Evolutionary conservation across 1,140 invertebrate species (phyloP).

Genomic region (Dendrolimus punctatus): DNA sequence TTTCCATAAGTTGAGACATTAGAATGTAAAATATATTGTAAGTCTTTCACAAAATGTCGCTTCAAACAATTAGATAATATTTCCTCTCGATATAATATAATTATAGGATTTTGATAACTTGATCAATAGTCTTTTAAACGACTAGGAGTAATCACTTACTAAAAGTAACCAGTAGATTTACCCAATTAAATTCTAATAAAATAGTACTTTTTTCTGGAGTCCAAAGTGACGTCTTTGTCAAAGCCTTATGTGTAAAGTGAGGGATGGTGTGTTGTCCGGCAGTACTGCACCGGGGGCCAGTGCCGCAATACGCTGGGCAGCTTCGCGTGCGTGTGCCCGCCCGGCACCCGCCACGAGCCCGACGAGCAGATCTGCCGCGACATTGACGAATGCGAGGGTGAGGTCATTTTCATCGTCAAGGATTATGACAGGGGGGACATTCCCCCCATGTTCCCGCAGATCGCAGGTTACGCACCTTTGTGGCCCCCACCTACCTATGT

Average conservation of each 20-base stretch:
- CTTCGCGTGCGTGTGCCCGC: conserved; percentile 85
- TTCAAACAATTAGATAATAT: too few relatives aligned
- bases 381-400: conserved; percentile 74
- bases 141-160: too few relatives aligned
- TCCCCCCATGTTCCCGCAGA: conserved; percentile 37
- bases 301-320: conserved; percentile 89
- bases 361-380: conserved; percentile 71
- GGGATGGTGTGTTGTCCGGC: conserved; percentile 18
- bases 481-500: background rate
- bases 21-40: too few relatives aligned
- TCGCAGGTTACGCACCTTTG: conserved; percentile 47
- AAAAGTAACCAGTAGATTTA: too few relatives aligned
- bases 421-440: conserved; percentile 57
- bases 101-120: too few relatives aligned
- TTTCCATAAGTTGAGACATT: too few relatives aligned
- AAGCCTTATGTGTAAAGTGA: background rate
- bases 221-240: too few relatives aligned
- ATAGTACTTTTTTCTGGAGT: too few relatives aligned
- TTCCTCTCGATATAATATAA: too few relatives aligned
- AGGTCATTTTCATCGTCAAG: conserved; percentile 36
- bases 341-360: conserved; percentile 79
- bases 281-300: conserved; percentile 84
- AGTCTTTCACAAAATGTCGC: too few relatives aligned
- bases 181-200: too few relatives aligned
- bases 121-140: too few relatives aligned